These are phyloP conservation scores for Eupithecia dodoneata DNA, from an alignment of 2,888 invertebrate species.

Conservation along the genomic window DNA sequence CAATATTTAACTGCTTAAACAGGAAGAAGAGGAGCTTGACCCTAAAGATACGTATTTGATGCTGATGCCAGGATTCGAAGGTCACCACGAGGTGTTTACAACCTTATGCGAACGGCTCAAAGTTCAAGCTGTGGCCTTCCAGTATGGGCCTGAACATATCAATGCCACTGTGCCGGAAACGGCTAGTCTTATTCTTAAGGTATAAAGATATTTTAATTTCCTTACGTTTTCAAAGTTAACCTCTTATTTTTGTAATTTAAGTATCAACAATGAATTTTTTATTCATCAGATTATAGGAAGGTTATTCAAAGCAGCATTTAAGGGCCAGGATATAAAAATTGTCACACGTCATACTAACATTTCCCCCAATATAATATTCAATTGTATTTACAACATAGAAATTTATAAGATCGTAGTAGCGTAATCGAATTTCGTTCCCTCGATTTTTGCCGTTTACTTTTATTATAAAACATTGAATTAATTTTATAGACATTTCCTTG, in stretches of 20 bases:
- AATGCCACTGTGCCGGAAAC: constrained; percentile 45
- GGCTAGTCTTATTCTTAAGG: constrained; percentile 45
- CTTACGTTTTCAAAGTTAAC: background rate
- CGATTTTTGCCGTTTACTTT: constrained; percentile 46
- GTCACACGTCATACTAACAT: background rate
- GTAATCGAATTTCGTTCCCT: constrained; percentile 40
- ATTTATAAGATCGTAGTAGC: constrained; percentile 12
- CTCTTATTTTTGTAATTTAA: too few relatives aligned
- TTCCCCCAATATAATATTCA: background rate
- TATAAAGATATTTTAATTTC: constrained; percentile 20
- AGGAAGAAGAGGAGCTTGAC: constrained; percentile 50
- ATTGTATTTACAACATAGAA: constrained; percentile 4
- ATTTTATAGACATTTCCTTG: constrained; percentile 41
- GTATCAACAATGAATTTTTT: too few relatives aligned
- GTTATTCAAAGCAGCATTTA: too few relatives aligned
- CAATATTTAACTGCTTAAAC: background rate
- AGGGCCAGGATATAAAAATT: background rate
- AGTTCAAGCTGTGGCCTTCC: constrained; percentile 47
- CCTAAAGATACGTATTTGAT: constrained; percentile 48
- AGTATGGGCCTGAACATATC: constrained; percentile 46
- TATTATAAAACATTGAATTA: constrained; percentile 47
- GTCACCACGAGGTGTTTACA: constrained; percentile 47
- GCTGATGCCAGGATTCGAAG: constrained; percentile 56
- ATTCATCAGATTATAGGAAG: too few relatives aligned
- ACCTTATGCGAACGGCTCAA: constrained; percentile 49